Evolutionary conservation across 2,888 invertebrate genomes (phyloP).

Genomic region (Tetramorium bicarinatum): DNA sequence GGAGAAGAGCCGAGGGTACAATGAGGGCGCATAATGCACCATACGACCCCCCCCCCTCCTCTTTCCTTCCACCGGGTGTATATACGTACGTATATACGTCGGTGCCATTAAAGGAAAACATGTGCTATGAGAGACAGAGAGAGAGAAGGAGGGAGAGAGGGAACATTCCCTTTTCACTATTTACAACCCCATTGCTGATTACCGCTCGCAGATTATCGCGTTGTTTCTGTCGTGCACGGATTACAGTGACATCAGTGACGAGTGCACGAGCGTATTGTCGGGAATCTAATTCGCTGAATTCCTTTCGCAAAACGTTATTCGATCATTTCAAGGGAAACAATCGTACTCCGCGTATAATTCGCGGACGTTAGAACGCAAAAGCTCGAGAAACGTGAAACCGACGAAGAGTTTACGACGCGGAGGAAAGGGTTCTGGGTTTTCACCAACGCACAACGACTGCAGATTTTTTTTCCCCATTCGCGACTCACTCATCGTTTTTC

Average conservation of each 20-base stretch:
- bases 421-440: neutral
- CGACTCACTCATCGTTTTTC: conserved; percentile 41
- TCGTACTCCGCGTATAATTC: neutral
- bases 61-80: conserved; percentile 50
- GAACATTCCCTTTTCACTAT: conserved; percentile 42
- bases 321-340: conserved; percentile 20
- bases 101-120: conserved; percentile 73
- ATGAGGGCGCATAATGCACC: conserved; percentile 78
- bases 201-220: conserved; percentile 53
- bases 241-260: conserved; percentile 45
- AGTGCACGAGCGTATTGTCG: conserved; percentile 34
- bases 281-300: conserved; percentile 30
- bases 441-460: neutral
- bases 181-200: conserved; percentile 57
- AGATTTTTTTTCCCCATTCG: conserved; percentile 2
- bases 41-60: conserved; percentile 67
- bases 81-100: conserved; percentile 44
- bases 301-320: conserved; percentile 19
- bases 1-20: conserved; percentile 58
- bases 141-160: neutral
- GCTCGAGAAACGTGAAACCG: conserved; percentile 8
- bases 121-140: conserved; percentile 52
- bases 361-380: conserved; percentile 8
- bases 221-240: conserved; percentile 41
- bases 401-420: neutral